These are phyloP conservation scores for Psophia crepitans DNA, from an alignment of 2,113 vertebrate species.

Conservation along the genomic window DNA sequence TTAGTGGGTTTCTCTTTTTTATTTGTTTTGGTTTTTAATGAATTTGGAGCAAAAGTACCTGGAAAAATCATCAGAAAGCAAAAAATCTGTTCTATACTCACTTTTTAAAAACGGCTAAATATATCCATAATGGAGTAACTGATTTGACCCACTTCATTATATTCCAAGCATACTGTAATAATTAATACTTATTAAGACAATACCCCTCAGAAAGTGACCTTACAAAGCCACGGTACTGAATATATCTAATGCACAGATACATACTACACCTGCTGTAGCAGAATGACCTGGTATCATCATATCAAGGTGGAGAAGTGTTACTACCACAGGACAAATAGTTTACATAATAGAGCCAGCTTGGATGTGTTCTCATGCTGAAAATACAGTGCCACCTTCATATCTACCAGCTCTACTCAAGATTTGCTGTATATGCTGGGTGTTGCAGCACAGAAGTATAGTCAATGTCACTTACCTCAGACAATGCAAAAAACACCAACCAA, in stretches of 20 bases:
- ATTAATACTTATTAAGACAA: not conserved
- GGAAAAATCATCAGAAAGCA: not conserved
- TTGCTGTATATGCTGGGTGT: not conserved
- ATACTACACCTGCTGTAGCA: not conserved
- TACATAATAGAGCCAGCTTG: not conserved
- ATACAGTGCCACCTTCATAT: not conserved
- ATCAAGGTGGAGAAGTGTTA: not conserved
- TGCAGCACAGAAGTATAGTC: not conserved
- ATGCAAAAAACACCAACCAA: rapidly evolving
- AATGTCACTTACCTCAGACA: not conserved
- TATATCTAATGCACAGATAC: not conserved
- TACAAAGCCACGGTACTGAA: not conserved
- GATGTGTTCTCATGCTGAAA: not conserved
- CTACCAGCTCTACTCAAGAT: not conserved
- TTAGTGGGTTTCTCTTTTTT: not conserved
- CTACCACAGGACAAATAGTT: not conserved
- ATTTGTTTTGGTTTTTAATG: not conserved
- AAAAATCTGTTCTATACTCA: not conserved
- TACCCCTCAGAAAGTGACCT: not conserved
- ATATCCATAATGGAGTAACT: not conserved
- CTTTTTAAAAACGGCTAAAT: not conserved
- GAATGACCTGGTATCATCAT: not conserved
- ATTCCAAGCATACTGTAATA: not conserved
- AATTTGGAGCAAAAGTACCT: not conserved
- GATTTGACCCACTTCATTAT: not conserved